Base-by-base conservation (phyloP, 1,140 invertebrate genomes). In the Lordiphosa mommai region DNA sequence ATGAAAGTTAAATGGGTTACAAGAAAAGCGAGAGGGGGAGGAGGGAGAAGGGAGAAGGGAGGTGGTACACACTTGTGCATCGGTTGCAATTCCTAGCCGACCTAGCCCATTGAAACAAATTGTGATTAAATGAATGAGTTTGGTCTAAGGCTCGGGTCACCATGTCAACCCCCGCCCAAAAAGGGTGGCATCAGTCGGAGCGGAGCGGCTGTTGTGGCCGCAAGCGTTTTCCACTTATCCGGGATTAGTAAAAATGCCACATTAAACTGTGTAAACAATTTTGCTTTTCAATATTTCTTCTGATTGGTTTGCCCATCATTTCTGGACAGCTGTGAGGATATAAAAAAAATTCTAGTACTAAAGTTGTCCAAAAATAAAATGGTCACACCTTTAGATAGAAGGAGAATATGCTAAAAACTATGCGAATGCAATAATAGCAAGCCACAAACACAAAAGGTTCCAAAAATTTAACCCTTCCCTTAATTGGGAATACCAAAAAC, bases 121-220 rank as follows among this genome's bases (percentile, higher is more conserved):
- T 79, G 68, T 79, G 79, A 79, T 79, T 79, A 68, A 79, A 79
- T 79, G 68, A 72, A 72, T 69, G 55, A 60, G 48, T 48, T 67
- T 48, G 47, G 13, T 29, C 43, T 61, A 33, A 37, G 13, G 52
- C 6, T 30, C 17, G 32, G 50, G 76, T 82, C 61, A 41, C 60
- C 70, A 70, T 73, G 66, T 66, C 74, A 79, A 74, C 74, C 43
- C 27, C 29, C 33, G 16, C 34, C 12, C 33, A 29, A 13, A 38
- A 53, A 38, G 34, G 29, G 41, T 44, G 2, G 30, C 17, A 47
- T 12, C 2, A 16, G 16, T 32, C n/a, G 10, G 10, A 3, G 34
- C 7, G 30, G 23, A 5, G 20, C 20, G 37, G 33, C 30, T 14
- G 23, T 53, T 61, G 59, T 72, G 61, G 61, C 66, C 72, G 66